Base-by-base conservation (phyloP, 2,797 vertebrate species). In the Chelon auratus region DNA sequence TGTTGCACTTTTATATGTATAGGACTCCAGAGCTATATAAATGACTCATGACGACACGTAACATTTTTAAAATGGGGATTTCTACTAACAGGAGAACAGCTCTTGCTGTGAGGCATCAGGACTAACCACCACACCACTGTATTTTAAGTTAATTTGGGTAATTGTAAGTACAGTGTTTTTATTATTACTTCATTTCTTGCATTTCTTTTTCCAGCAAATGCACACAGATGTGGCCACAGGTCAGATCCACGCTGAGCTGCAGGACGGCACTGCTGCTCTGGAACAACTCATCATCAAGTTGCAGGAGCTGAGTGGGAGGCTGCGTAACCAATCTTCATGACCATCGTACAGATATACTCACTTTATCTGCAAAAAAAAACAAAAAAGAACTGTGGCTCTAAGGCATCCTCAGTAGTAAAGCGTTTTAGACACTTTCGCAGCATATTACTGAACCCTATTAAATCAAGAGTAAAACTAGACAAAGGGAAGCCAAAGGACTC, bases 201-300 rank as follows among this genome's bases (percentile, higher is more conserved):
- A 33, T 33, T 33, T 5, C 30, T 33, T 62, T 26, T 3, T 83
- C n/a, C 88, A 99, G 97, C 96, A 99, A 88, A 91, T 93, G 80
- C 96, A 97, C 92, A 91, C 93, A 2, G 97, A 97, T 50, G 88
- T 91, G 57, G 84, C 87, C 24, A 95, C 93, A 0, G 95, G 95
- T 47, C 93, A 95, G 50, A 51, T 99, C 81, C 93, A 91, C 24
- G 15, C 53, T 0, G 95, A 96, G 58, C 87, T 99, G 77, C 90
- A 87, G 70, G 93, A 93, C 15, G 92, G 95, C 1, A 85, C 96
- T 22, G 80, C 87, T 26, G 75, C 94, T 15, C 82, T 98, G 91
- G 96, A 96, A 53, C 89, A 78, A 51, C 71, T 96, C 56, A 88
- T 96, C 55, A 57, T 77, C 0, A 91, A 96, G 72, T 90, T 99